Evolutionary conservation across 2,888 invertebrate genomes (phyloP).

Genomic region (Dasypogon diadema): DNA sequence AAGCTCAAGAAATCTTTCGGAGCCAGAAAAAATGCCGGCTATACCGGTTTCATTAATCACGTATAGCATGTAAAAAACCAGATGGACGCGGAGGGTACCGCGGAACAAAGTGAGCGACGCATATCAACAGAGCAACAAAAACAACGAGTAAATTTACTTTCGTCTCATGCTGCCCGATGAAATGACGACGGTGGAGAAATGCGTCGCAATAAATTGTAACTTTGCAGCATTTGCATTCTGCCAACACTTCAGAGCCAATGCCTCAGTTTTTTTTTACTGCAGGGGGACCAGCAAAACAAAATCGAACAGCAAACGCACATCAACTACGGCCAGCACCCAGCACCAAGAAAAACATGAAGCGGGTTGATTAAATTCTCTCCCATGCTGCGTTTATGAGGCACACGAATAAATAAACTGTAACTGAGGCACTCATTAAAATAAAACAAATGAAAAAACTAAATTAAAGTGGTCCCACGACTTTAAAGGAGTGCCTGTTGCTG

Average conservation of each 20-base stretch:
- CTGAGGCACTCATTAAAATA: background rate
- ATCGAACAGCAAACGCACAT: background rate
- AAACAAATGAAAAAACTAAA: background rate
- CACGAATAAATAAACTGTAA: too few relatives aligned
- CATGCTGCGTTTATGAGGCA: too few relatives aligned
- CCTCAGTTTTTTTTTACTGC: background rate
- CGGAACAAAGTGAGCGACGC: slow-evolving; percentile 5
- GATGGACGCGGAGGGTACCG: background rate
- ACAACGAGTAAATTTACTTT: background rate
- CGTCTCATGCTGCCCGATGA: background rate
- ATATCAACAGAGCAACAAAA: slow-evolving; percentile 5
- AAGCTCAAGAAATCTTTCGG: background rate
- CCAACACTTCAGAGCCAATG: background rate
- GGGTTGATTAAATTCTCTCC: too few relatives aligned
- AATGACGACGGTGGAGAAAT: background rate
- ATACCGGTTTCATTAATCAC: background rate
- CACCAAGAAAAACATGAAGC: background rate
- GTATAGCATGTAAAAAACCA: too few relatives aligned
- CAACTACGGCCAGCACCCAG: background rate
- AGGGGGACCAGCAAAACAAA: background rate
- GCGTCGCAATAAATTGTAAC: slow-evolving; percentile 18
- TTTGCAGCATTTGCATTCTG: slow-evolving; percentile 1
- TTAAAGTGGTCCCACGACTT: slow-evolving; percentile 12
- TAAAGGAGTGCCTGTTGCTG: background rate
- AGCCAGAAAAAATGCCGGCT: background rate